These are phyloP conservation scores for Cistogaster globosa DNA, from an alignment of 2,888 invertebrate species.

Conservation along the genomic window DNA sequence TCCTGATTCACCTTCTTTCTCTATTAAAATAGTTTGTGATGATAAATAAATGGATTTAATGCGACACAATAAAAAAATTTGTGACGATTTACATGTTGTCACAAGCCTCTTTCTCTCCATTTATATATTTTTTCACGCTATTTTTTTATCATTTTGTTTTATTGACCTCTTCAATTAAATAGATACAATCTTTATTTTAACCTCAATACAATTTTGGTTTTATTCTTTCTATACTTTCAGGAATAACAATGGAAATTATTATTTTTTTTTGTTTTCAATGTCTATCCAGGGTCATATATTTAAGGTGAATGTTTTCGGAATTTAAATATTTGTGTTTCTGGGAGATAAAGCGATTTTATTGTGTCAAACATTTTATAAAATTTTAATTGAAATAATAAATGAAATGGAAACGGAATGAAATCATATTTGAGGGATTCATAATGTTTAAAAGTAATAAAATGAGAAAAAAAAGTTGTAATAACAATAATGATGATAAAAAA, in stretches of 20 bases:
- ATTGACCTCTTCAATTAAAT: constrained; percentile 63
- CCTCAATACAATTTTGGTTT: constrained; percentile 47
- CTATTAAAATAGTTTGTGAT: not conserved
- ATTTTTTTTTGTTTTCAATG: constrained; percentile 64
- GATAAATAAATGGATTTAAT: not conserved
- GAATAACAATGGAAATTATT: constrained; percentile 57
- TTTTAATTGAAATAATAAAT: constrained; percentile 3
- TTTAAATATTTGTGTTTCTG: not conserved
- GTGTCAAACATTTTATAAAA: not conserved
- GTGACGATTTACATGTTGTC: constrained; percentile 3
- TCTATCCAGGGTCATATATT: constrained; percentile 52
- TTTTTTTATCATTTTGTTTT: constrained; percentile 40
- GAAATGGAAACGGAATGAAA: not conserved
- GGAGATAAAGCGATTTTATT: not conserved
- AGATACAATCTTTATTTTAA: constrained; percentile 37
- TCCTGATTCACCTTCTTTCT: constrained; percentile 22
- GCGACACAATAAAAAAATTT: constrained; percentile 12
- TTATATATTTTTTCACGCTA: no score
- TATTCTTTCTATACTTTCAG: constrained; percentile 26
- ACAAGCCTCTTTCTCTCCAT: no score
- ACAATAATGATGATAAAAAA: no score
- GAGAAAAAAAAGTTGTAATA: no score
- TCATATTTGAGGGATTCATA: not conserved
- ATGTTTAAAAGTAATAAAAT: not conserved
- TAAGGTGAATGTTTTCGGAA: constrained; percentile 26